Base-by-base conservation (phyloP, 2,888 invertebrate genomes). In the Micropterix aruncella region DNA sequence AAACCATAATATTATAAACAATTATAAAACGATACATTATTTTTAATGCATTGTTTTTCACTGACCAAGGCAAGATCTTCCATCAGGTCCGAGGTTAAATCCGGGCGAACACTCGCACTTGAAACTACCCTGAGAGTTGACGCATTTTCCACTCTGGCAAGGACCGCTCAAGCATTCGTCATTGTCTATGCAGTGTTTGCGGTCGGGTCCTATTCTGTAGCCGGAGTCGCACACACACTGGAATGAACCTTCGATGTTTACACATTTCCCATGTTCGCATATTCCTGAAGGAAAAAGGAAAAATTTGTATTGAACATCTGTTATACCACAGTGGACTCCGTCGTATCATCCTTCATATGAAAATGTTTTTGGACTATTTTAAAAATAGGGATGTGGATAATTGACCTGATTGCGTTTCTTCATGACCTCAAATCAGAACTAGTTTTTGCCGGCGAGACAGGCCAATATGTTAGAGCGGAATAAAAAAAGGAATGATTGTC, bases 31-130 rank as follows among this genome's bases (percentile, higher is more conserved):
- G 14, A 17, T 14, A 19, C 16, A 18, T 18, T n/a, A 14, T 46
- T 16, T 38, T 1, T 42, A 37, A 19, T 19, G 15, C n/a, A n/a
- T n/a, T n/a, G n/a, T n/a, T n/a, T n/a, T 38, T 40, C 12, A 47
- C 52, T 54, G 58, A 84, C 84, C 84, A 51, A 83, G 62, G 58
- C 90, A 90, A 16, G 83, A 80, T 55, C 84, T 68, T 19, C 88
- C 88, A 59, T 88, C 88, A 27, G 79, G 79, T 43, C 84, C 83
- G 7, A 83, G 61, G 51, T 73, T 75, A 55, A 83, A 80, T 18
- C 82, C 83, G 3, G 72, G 62, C 46, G 73, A 68, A 55, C 83
- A 84, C 53, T 80, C 77, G 58, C 83, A 84, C 14, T 75, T 66
- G 56, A 79, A 84, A 56, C 80, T 82, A 15, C 83, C 84, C 18